Percentiles rank a stretch among this genome's conserved stretches.
These are phyloP conservation scores for Lomographa bimaculata DNA, from an alignment of 2,888 invertebrate species.

Conservation along the genomic window DNA sequence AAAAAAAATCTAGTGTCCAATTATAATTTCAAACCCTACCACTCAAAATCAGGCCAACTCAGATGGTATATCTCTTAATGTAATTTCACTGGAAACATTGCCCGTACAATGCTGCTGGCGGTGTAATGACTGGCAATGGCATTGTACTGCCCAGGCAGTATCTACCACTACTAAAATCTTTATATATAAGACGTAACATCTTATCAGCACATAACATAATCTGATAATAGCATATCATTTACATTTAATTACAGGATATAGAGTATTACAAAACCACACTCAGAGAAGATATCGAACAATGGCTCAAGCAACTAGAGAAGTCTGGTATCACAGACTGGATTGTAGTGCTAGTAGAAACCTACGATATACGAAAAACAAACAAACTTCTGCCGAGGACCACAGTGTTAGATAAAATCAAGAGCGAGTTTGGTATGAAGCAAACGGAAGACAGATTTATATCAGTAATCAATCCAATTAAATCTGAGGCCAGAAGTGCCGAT, in stretches of 20 bases:
- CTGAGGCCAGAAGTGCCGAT: constrained; percentile 94
- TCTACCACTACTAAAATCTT: too few species aligned
- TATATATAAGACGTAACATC: too few species aligned
- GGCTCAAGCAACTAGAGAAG: constrained; percentile 91
- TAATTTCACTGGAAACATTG: too few species aligned
- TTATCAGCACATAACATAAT: constrained; percentile 7
- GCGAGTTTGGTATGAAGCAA: constrained; percentile 96
- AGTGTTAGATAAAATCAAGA: constrained; percentile 96
- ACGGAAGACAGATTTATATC: constrained; percentile 92
- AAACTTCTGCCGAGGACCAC: constrained; percentile 96
- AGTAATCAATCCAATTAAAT: constrained; percentile 94
- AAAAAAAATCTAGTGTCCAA: too few species aligned
- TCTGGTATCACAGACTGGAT: constrained; percentile 95
- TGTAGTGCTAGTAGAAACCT: constrained; percentile 95
- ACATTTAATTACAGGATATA: constrained; percentile 87
- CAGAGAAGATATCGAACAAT: constrained; percentile 94
- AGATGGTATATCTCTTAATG: too few species aligned
- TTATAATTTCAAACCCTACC: too few species aligned
- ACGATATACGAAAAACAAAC: constrained; percentile 95
- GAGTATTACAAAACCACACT: constrained; percentile 94
- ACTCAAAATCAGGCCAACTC: too few species aligned
- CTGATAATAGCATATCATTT: constrained; percentile 14
- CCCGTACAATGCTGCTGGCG: too few species aligned
- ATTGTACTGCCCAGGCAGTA: too few species aligned
- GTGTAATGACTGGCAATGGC: too few species aligned